Evolutionary conservation across 2,113 vertebrate species (phyloP).

Genomic region (Corythaixoides concolor): DNA sequence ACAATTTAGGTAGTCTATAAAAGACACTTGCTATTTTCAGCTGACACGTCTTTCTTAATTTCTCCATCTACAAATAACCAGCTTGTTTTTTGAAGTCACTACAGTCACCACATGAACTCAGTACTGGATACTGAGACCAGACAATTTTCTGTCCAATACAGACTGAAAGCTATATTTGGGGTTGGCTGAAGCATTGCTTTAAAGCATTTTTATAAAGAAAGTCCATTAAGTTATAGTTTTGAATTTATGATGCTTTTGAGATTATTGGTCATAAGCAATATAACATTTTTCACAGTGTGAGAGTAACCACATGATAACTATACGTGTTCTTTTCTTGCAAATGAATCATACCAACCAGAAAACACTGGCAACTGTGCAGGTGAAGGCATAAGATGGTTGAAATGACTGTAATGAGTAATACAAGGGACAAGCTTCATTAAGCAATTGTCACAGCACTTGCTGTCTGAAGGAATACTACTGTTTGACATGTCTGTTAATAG

Average conservation of each 20-base stretch:
- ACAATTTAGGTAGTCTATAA: neutral
- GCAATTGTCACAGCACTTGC: neutral
- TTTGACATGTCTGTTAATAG: neutral
- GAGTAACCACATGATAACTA: neutral
- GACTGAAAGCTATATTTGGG: neutral
- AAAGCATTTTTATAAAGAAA: neutral
- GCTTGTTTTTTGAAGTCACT: neutral
- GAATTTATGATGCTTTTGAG: neutral
- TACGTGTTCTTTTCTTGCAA: neutral
- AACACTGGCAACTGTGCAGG: neutral
- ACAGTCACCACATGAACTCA: neutral
- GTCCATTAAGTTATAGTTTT: neutral
- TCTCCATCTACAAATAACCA: neutral
- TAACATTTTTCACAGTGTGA: neutral
- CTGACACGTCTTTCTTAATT: neutral
- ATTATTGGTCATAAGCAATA: neutral
- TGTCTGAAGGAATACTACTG: neutral
- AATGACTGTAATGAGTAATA: neutral
- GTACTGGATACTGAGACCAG: neutral
- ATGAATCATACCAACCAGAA: neutral
- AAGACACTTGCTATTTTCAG: neutral
- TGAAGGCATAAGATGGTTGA: neutral
- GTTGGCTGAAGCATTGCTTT: neutral
- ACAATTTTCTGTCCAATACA: neutral
- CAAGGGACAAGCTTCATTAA: neutral